Conservation (phyloP, 2,797 vertebrate species). For the Meda fulgida region DNA sequence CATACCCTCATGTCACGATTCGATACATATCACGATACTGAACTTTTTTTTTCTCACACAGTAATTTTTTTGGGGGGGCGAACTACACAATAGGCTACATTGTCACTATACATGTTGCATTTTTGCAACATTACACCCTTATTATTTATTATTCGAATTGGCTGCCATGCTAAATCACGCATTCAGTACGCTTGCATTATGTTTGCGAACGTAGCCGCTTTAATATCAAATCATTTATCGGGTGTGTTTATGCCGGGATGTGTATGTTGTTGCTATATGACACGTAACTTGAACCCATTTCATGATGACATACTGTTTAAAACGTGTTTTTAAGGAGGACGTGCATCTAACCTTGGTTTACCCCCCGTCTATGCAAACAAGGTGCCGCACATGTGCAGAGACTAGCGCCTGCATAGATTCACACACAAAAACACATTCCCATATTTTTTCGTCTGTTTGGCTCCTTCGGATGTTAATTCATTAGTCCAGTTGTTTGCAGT, state of each 20-base stretch:
- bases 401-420: background rate
- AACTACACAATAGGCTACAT: no score
- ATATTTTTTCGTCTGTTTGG: background rate
- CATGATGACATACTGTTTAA: background rate
- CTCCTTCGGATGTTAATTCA: background rate
- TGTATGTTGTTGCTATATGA: background rate
- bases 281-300: background rate
- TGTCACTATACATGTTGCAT: no score
- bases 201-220: background rate
- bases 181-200: no score
- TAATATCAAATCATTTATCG: background rate
- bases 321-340: background rate
- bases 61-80: no score
- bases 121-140: no score
- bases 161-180: background rate
- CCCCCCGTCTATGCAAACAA: background rate
- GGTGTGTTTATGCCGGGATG: background rate
- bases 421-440: background rate
- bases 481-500: constrained; percentile 7
- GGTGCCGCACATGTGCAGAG: background rate
- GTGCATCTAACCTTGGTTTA: background rate
- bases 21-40: no score
- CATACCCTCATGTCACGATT: no score
- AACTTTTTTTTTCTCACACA: no score
- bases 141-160: background rate